These are phyloP conservation scores for Amazona finschi DNA, from an alignment of 2,797 vertebrate genomes.

Conservation along the genomic window DNA sequence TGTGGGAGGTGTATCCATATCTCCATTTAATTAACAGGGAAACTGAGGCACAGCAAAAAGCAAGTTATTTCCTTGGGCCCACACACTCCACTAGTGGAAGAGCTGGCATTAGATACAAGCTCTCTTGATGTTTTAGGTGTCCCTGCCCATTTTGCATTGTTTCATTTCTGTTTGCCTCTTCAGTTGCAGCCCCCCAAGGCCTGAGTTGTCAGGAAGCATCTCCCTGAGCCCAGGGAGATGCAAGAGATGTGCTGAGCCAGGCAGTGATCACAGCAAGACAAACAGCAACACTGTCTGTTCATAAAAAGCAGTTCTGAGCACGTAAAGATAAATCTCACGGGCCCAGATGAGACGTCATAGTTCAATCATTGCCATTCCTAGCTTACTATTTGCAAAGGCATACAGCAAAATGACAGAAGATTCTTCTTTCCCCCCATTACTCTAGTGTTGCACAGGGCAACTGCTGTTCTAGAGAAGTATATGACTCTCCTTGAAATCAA, in stretches of 20 bases:
- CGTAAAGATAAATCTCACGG: rapidly evolving
- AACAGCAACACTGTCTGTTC: neutral
- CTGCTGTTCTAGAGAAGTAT: neutral
- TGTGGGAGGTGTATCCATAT: constrained; percentile 3
- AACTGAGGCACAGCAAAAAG: constrained; percentile 45
- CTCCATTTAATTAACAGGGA: constrained; percentile 15
- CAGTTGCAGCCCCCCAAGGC: neutral
- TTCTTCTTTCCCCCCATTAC: neutral
- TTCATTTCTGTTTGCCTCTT: neutral
- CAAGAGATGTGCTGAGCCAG: neutral
- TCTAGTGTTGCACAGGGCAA: neutral
- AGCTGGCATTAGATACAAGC: neutral
- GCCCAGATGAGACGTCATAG: neutral
- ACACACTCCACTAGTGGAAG: neutral
- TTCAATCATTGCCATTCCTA: neutral
- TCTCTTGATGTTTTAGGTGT: neutral
- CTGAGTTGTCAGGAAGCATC: neutral
- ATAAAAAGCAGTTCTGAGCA: neutral
- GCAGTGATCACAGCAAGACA: neutral
- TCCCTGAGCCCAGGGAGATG: neutral
- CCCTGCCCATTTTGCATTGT: neutral
- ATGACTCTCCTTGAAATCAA: neutral
- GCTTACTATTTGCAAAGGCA: neutral
- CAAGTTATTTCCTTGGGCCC: neutral
- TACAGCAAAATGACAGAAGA: neutral